Percentiles rank a stretch among this genome's conserved stretches.
Conservation (phyloP, 2,888 invertebrate genomes). For the Leptinotarsa haldemani region DNA sequence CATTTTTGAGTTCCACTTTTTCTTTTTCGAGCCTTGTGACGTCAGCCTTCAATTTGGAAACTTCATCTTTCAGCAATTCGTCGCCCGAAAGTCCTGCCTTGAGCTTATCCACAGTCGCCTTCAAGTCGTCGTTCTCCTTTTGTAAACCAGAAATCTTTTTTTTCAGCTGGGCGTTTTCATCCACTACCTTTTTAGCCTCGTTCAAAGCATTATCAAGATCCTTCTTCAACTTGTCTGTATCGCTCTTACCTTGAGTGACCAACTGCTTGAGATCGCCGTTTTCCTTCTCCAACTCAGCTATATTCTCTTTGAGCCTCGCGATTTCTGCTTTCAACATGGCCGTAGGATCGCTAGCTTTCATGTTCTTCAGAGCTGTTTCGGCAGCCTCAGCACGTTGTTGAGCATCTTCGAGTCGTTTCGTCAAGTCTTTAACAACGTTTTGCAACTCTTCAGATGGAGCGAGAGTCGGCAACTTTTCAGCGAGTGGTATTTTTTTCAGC, state of each 20-base stretch:
- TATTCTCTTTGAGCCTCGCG: slow-evolving; percentile 43
- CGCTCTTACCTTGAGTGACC: slow-evolving; percentile 35
- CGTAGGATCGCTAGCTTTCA: slow-evolving; percentile 49
- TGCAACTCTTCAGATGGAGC: slow-evolving; percentile 45
- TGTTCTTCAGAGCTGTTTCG: slow-evolving; percentile 48
- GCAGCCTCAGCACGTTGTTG: slow-evolving; percentile 50
- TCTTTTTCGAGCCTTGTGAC: slow-evolving; percentile 40
- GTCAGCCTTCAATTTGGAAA: slow-evolving; percentile 38
- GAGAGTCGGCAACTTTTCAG: slow-evolving; percentile 38
- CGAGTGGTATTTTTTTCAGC: slow-evolving; percentile 42
- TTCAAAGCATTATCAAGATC: slow-evolving; percentile 36
- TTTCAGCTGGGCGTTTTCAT: slow-evolving; percentile 37
- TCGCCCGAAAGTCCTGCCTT: slow-evolving; percentile 30
- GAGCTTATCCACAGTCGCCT: slow-evolving; percentile 37
- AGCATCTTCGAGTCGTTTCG: slow-evolving; percentile 51
- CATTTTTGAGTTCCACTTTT: slow-evolving; percentile 37
- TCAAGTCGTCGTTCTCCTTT: slow-evolving; percentile 41
- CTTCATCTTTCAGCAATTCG: slow-evolving; percentile 40
- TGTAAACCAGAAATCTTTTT: slow-evolving; percentile 35
- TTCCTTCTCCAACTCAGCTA: slow-evolving; percentile 46
- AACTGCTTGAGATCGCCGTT: slow-evolving; percentile 41
- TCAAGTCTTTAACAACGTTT: slow-evolving; percentile 48
- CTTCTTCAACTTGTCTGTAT: slow-evolving; percentile 40
- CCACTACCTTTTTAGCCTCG: slow-evolving; percentile 30
- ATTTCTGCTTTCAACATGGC: slow-evolving; percentile 50